Base-by-base conservation (phyloP, 2,888 invertebrate genomes). In the Muscina levida region DNA sequence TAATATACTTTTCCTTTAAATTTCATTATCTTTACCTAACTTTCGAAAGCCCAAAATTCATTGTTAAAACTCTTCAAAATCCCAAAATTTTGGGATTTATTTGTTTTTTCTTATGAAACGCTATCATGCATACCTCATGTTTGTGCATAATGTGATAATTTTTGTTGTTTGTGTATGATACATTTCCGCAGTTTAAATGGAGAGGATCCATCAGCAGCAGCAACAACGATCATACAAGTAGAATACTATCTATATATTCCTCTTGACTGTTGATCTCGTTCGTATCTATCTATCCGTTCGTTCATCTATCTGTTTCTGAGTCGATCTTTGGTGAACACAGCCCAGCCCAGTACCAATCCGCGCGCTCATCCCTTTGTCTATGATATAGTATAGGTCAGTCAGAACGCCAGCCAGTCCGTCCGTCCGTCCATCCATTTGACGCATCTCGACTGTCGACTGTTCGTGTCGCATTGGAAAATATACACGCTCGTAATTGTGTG, bases 401-500 rank as follows among this genome's bases (percentile, higher is more conserved):
- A 4, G 42, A 13, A 10, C 42, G 15, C 37, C 37, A 4, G 37
- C 37, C 37, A 4, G 37, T 10, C 10, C 37, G 37, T 10, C 10
- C 37, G 13, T 44, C 42, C 42, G 42, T n/a, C 37, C 5, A 46
- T 11, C 48, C 19, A 19, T 4, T 17, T 17, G 19, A 2, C 10
- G 19, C 48, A 15, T 48, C 19, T 48, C 19, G 2, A 19, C 15
- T 71, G 48, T 68, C 65, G 26, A 62, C 72, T n/a, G n/a, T n/a
- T 76, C 77, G 72, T 75, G 62, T 79, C 22, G 72, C 53, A 22
- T 48, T 72, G 51, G 72, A 74, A 75, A 67, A 65, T 67, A 72
- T 70, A 56, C 39, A n/a, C n/a, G n/a, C n/a, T n/a, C n/a, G n/a
- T 42, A 59, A 62, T 72, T 82, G 68, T 82, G 83, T 81, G 80